Conservation (phyloP, 1,140 invertebrate species). For the Drosophila cardini region DNA sequence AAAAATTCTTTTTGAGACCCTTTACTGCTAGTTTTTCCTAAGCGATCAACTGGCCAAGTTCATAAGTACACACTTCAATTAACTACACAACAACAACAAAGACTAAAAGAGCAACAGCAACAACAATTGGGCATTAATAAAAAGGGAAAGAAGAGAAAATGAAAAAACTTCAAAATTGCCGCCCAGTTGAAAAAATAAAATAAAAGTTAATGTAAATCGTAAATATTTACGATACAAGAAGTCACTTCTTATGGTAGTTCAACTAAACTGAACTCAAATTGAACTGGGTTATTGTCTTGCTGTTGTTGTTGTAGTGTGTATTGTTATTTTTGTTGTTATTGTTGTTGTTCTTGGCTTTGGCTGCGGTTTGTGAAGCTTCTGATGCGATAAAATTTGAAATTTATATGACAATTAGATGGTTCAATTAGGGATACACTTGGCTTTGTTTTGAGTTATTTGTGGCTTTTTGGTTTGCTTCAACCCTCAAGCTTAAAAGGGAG, state of each 20-base stretch:
- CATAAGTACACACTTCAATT: constrained; percentile 51
- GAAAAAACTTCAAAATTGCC: constrained; percentile 50
- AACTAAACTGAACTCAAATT: constrained; percentile 37
- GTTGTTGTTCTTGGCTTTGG: not conserved
- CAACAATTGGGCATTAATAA: constrained; percentile 1
- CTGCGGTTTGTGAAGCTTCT: constrained; percentile 32
- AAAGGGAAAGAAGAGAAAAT: too few relatives aligned
- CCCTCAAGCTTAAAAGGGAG: not conserved
- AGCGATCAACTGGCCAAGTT: constrained; percentile 33
- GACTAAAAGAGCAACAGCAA: not conserved
- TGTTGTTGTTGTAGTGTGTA: not conserved
- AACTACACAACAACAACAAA: constrained; percentile 29
- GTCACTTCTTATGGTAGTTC: constrained; percentile 19
- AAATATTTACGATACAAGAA: constrained; percentile 69
- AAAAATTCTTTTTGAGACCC: too few relatives aligned
- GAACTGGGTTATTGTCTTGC: constrained; percentile 21
- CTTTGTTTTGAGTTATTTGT: constrained; percentile 34
- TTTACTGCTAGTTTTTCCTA: not conserved
- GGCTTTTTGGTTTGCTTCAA: not conserved
- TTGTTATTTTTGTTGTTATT: constrained; percentile 5
- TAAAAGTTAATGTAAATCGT: constrained; percentile 71
- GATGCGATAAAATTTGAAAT: constrained; percentile 38
- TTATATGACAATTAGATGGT: constrained; percentile 45
- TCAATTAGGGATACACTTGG: constrained; percentile 41
- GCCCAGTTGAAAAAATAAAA: constrained; percentile 29